Evolutionary conservation across 1,140 invertebrate genomes (phyloP).

Genomic region (Maniola jurtina): DNA sequence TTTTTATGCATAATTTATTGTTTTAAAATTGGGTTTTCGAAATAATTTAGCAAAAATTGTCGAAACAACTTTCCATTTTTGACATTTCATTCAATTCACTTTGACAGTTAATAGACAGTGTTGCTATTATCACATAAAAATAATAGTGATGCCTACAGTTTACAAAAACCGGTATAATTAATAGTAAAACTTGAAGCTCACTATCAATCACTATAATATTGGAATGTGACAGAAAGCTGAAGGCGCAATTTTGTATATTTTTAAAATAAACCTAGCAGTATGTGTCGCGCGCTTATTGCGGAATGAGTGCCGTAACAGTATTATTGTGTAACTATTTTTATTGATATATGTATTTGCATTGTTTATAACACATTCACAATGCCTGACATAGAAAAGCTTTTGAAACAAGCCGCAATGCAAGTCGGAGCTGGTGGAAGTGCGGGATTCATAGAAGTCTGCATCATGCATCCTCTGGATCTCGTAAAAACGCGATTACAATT

Average conservation of each 20-base stretch:
- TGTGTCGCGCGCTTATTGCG: conserved; percentile 22
- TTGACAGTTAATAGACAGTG: conserved; percentile 6
- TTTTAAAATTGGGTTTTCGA: not conserved
- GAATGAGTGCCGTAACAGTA: conserved; percentile 27
- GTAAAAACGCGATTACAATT: conserved; percentile 87
- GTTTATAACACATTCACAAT: conserved; percentile 38
- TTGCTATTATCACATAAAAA: not conserved
- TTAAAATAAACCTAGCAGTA: conserved; percentile 34
- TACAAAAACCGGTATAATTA: conserved; percentile 8
- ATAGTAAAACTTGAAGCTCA: not conserved
- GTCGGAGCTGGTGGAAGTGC: conserved; percentile 93
- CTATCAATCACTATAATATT: conserved; percentile 23
- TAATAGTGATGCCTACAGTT: not conserved
- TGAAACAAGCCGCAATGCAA: conserved; percentile 89
- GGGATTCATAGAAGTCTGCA: conserved; percentile 95
- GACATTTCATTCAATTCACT: conserved; percentile 22
- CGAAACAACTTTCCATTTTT: conserved; percentile 28
- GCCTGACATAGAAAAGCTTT: conserved; percentile 74
- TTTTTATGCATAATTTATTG: not conserved
- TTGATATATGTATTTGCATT: conserved; percentile 16
- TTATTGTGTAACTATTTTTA: conserved; percentile 26
- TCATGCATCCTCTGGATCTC: conserved; percentile 97
- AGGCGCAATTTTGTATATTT: conserved; percentile 44
- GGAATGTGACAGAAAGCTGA: conserved; percentile 25
- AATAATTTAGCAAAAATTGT: conserved; percentile 1